Evolutionary conservation across 2,797 vertebrate species (phyloP), one percentile per base, ranked within the genome.

Genomic region (Neostethus bicornis): DNA sequence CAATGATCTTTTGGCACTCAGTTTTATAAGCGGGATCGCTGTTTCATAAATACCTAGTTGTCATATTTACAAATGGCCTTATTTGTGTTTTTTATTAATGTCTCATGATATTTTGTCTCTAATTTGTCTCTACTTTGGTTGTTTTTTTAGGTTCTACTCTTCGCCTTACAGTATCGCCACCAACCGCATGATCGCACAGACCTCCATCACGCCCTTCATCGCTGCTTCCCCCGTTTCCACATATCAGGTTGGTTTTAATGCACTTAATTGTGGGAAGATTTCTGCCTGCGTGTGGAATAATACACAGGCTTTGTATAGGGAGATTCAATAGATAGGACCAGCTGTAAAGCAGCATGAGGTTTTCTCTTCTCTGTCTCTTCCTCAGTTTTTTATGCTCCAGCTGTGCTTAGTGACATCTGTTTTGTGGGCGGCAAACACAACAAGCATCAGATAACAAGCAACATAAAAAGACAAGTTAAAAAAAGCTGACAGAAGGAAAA

Each of bases 161-260:
- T 95, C 96, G 91, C 95, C 95, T 85, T 98, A 98, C 93, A 97
- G 95, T 91, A 96, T 97, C 88, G 94, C 95, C 91, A 94, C 96
- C 91, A 98, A 96, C 91, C 94, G 96, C 91, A 98, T 98, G 96
- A 97, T 98, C 87, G 94, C 96, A 91, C 96, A 97, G 93, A 95
- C 95, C 92, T 96, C 96, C 87, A 93, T 98, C 93, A 95, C 96
- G 53, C 96, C 96, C 84, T 97, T 96, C 94, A 97, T 97, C 91
- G 94, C 96, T 93, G 95, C 96, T 92, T 96, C 96, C 84, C 96
- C 96, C 75, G 94, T 97, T 86, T 98, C 96, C 80, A 96, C 95
- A 91, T 98, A 98, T 94, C 96, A 97, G 95, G 96, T 98, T 92
- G 60, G 93, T 58, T 20, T 29, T 44, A 58, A 54, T 37, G 51